Conservation (phyloP, 2,113 vertebrate species). For the Gulo gulo region DNA sequence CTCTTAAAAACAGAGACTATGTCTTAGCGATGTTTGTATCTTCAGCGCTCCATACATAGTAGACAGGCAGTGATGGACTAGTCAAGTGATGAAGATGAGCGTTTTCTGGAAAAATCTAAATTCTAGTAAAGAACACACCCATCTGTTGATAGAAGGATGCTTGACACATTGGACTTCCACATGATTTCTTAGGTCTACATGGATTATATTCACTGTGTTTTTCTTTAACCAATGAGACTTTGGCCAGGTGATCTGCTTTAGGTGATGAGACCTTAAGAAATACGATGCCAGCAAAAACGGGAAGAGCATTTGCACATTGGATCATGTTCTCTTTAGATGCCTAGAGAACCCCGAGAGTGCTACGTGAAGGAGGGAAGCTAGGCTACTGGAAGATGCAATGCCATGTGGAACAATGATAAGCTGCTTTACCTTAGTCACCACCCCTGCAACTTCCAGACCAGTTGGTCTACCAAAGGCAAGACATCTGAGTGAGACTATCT, state of each 20-base stretch:
- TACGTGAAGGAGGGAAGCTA: background rate
- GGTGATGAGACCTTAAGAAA: background rate
- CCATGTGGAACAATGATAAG: background rate
- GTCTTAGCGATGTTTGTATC: background rate
- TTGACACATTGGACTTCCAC: background rate
- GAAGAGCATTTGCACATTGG: background rate
- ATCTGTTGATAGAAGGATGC: background rate
- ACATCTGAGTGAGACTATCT: background rate
- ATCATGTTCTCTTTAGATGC: background rate
- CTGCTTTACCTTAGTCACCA: background rate
- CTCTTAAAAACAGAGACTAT: background rate
- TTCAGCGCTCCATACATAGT: background rate
- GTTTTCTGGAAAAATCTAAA: background rate
- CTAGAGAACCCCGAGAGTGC: background rate
- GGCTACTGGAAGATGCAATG: background rate
- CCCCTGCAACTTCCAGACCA: accelerated
- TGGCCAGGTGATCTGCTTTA: background rate
- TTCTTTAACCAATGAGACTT: background rate
- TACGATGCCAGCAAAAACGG: background rate
- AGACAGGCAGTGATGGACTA: background rate
- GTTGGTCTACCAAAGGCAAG: background rate
- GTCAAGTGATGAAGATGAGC: background rate
- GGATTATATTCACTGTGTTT: background rate
- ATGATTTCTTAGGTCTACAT: background rate
- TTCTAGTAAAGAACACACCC: background rate